Conservation (phyloP, 2,888 invertebrate species). For the Melanchra persicariae region DNA sequence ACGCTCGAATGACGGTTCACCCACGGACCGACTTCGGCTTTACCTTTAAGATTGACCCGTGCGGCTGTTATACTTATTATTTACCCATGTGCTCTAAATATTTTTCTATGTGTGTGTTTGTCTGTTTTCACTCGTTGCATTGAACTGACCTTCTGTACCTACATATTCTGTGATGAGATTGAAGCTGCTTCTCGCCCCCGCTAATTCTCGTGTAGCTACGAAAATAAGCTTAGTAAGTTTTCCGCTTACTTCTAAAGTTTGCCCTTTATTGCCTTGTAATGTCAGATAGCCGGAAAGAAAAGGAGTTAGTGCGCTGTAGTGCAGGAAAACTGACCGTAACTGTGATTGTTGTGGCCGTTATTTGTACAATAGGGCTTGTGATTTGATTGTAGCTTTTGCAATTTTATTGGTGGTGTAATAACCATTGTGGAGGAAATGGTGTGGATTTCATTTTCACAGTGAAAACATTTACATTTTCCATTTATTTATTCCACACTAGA, state of each 20-base stretch:
- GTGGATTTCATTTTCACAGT: neutral
- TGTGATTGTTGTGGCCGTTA: slow-evolving; percentile 59
- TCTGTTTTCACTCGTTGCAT: neutral
- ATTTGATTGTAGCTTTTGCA: slow-evolving; percentile 41
- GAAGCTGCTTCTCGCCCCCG: slow-evolving; percentile 45
- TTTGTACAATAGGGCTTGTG: slow-evolving; percentile 29
- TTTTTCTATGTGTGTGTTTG: neutral
- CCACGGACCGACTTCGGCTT: too few relatives aligned
- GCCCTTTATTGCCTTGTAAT: slow-evolving; percentile 79
- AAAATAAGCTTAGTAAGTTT: slow-evolving; percentile 72
- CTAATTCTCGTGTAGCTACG: slow-evolving; percentile 68
- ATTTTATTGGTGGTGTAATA: slow-evolving; percentile 30
- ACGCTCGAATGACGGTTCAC: too few relatives aligned
- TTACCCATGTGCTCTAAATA: neutral
- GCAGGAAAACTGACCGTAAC: slow-evolving; percentile 65
- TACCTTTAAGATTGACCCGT: too few relatives aligned
- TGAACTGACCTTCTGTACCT: slow-evolving; percentile 6
- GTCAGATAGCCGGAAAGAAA: slow-evolving; percentile 70
- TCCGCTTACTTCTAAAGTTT: slow-evolving; percentile 74
- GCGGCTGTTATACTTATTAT: neutral
- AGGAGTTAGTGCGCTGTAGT: slow-evolving; percentile 67
- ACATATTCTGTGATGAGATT: neutral
- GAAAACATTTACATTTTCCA: neutral
- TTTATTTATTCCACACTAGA: too few relatives aligned
- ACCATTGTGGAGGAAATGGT: slow-evolving; percentile 5